phyloP scores from a whole-genome alignment of 2,797 vertebrate genomes.

The Amniataba percoides region DNA sequence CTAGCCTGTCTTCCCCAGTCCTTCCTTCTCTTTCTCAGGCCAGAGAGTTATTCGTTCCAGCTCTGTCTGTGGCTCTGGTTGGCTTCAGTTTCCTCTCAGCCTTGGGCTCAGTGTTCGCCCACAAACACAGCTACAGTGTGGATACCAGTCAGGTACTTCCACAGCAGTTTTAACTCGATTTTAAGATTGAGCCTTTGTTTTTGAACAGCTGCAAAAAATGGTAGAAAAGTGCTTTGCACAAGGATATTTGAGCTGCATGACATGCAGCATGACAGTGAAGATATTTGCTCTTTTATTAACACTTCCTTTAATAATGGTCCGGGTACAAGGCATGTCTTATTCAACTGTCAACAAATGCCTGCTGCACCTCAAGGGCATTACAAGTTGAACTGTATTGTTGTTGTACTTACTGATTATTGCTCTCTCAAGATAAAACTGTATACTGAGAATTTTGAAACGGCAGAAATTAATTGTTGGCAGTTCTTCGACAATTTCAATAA shows the following conservation, averaged over 20 bases:
- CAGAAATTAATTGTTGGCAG: too few species aligned
- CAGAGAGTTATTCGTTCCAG: slow-evolving; percentile 66
- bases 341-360: neutral
- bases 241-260: neutral
- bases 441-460: neutral
- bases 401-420: neutral
- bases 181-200: neutral
- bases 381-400: neutral
- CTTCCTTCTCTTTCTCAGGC: slow-evolving; percentile 59
- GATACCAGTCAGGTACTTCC: slow-evolving; percentile 89
- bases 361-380: neutral
- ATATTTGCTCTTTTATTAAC: neutral
- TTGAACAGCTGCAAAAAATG: neutral
- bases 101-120: slow-evolving; percentile 89
- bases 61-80: slow-evolving; percentile 90
- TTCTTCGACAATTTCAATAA: too few species aligned
- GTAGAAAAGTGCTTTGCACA: neutral
- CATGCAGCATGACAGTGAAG: neutral
- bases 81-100: slow-evolving; percentile 91
- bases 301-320: neutral
- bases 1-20: slow-evolving; percentile 61
- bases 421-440: neutral
- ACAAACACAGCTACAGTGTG: slow-evolving; percentile 88
- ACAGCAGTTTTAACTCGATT: neutral
- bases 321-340: neutral